Evolutionary conservation across 1,140 invertebrate species (phyloP).

Genomic region (Octopus bimaculoides): DNA sequence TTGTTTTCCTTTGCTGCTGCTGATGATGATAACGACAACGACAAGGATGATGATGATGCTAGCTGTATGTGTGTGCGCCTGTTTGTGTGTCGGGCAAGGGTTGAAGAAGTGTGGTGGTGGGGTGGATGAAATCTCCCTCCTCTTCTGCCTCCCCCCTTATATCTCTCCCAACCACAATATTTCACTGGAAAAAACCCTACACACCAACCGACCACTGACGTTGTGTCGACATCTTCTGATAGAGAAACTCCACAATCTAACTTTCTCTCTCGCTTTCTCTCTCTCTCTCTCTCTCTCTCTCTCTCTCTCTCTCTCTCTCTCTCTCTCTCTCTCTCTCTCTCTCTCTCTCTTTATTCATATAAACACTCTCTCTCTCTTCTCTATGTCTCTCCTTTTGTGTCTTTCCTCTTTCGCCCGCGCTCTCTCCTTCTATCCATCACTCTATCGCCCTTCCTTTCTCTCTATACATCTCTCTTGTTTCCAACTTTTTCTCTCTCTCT

Average conservation of each 20-base stretch:
- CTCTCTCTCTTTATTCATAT: not conserved
- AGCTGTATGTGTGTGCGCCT: no score
- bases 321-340: not conserved
- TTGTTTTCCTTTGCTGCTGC: no score
- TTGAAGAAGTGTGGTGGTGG: not conserved
- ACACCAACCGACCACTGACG: no score
- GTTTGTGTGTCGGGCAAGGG: no score
- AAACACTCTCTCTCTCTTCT: not conserved
- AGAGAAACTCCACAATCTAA: no score
- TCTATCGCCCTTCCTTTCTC: not conserved
- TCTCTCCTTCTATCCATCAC: not conserved
- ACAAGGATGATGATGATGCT: no score
- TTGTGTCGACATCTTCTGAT: no score
- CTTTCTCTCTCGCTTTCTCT: not conserved
- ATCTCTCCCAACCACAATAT: no score
- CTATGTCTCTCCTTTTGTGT: not conserved
- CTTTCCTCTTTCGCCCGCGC: not conserved
- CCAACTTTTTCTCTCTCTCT: not conserved
- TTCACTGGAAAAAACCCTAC: no score
- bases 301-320: not conserved
- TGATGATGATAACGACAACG: no score
- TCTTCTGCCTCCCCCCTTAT: not conserved
- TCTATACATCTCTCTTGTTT: not conserved
- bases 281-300: not conserved
- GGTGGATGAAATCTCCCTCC: not conserved